These are phyloP conservation scores for Harpalus rufipes DNA, from an alignment of 2,888 invertebrate genomes.

Conservation along the genomic window DNA sequence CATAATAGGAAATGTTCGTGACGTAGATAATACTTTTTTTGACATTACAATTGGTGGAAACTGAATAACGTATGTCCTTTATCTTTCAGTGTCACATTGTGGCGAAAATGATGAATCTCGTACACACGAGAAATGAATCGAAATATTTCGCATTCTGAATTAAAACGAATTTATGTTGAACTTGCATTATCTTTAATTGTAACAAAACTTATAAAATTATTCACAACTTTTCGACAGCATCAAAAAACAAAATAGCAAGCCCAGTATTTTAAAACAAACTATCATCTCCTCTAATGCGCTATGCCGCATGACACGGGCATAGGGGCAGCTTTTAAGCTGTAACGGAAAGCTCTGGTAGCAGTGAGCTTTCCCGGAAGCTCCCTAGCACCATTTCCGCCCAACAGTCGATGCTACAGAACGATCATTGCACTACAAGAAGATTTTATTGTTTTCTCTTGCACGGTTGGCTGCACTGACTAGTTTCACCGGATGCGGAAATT, in stretches of 20 bases:
- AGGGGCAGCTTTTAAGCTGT: conserved; percentile 28
- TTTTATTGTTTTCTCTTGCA: conserved; percentile 39
- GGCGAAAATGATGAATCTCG: too few relatives aligned
- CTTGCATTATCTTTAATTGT: too few relatives aligned
- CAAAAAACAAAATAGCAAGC: background rate
- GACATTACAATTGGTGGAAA: too few relatives aligned
- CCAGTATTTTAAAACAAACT: background rate
- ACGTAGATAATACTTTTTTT: too few relatives aligned
- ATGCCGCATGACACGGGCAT: conserved; percentile 15
- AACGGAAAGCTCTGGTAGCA: conserved; percentile 26
- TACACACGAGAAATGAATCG: too few relatives aligned
- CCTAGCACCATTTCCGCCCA: conserved; percentile 34
- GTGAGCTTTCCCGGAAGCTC: conserved; percentile 26
- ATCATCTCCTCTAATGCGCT: conserved; percentile 24
- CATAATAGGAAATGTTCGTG: too few relatives aligned
- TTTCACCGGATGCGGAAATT: conserved; percentile 31
- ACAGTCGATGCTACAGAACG: conserved; percentile 20
- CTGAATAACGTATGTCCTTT: too few relatives aligned
- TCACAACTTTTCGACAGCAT: too few relatives aligned
- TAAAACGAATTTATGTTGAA: too few relatives aligned
- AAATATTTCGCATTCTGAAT: too few relatives aligned
- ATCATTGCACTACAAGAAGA: conserved; percentile 35
- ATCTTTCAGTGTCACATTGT: too few relatives aligned
- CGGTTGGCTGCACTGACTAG: conserved; percentile 31
- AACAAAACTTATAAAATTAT: too few relatives aligned